These are phyloP conservation scores for Petrolisthes manimaculis DNA, from an alignment of 2,888 invertebrate genomes.

Conservation along the genomic window DNA sequence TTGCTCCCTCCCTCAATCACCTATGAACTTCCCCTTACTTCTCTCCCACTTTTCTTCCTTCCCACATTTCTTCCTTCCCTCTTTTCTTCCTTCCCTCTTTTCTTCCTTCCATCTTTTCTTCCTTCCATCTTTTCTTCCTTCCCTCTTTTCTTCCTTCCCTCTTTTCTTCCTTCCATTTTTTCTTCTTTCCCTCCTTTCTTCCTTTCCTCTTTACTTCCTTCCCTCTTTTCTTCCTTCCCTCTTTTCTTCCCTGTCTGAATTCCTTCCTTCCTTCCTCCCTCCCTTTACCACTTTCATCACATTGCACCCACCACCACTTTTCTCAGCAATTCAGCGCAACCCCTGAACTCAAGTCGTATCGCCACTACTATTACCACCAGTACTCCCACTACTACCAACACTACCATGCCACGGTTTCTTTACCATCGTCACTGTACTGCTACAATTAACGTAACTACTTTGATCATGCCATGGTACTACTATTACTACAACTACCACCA, in stretches of 20 bases:
- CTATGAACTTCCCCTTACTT: not conserved
- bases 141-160: not conserved
- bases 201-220: not conserved
- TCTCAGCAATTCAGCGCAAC: too few species aligned
- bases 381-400: too few species aligned
- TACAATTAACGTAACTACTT: too few species aligned
- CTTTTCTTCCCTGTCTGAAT: not conserved
- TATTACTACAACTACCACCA: too few species aligned
- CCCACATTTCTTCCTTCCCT: not conserved
- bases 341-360: too few species aligned
- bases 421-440: too few species aligned
- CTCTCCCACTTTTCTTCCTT: not conserved
- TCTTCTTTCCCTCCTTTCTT: not conserved
- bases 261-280: not conserved
- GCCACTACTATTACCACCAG: too few species aligned
- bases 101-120: not conserved
- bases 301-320: not conserved
- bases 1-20: not conserved
- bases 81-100: not conserved
- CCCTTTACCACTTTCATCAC: not conserved
- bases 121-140: not conserved
- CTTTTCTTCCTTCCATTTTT: not conserved
- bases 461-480: too few species aligned
- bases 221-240: not conserved
- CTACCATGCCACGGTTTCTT: too few species aligned